These are phyloP conservation scores for Pionites leucogaster DNA, from an alignment of 2,113 vertebrate genomes.

Conservation along the genomic window DNA sequence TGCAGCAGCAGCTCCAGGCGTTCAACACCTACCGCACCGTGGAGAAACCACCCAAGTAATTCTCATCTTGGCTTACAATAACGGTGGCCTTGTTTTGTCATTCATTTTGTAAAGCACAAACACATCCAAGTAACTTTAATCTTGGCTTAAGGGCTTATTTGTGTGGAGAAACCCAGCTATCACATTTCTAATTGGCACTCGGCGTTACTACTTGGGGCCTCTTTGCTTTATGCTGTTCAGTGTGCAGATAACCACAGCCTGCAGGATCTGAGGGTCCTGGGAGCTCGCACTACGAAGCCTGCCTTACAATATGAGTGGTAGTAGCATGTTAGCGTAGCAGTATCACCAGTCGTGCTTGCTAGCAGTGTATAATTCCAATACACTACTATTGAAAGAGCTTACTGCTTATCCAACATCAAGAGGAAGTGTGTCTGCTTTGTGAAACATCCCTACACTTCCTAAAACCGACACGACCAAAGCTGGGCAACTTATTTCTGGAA, in stretches of 20 bases:
- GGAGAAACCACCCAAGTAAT: conserved; percentile 96
- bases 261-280: background rate
- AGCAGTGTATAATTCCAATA: background rate
- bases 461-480: background rate
- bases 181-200: background rate
- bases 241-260: background rate
- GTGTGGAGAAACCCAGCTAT: background rate
- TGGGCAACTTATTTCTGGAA: background rate
- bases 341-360: background rate
- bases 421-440: background rate
- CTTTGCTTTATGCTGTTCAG: background rate
- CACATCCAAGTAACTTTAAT: background rate
- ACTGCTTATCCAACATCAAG: background rate
- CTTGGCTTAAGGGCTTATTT: background rate
- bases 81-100: background rate
- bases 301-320: background rate
- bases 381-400: background rate
- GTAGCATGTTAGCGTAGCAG: background rate
- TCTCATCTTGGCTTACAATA: background rate
- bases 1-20: conserved; percentile 95
- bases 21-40: conserved; percentile 98
- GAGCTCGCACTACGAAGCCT: background rate
- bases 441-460: background rate
- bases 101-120: background rate
- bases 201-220: rapidly evolving